Evolutionary conservation across 2,797 vertebrate genomes (phyloP), one percentile per base, ranked within the genome.

Genomic region (Acipenser oxyrinchus): DNA sequence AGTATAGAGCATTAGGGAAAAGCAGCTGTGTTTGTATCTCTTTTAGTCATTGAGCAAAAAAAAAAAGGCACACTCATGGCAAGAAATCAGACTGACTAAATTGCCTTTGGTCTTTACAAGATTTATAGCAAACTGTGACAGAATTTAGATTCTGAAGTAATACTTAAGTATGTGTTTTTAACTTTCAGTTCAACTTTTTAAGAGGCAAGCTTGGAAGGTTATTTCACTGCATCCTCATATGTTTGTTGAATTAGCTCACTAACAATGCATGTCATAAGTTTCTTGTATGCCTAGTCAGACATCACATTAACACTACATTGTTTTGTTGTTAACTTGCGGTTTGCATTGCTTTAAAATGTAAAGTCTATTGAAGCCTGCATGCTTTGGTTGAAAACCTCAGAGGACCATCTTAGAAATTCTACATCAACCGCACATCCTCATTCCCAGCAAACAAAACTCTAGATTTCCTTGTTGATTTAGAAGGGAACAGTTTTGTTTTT

Each of bases 1-100:
- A 58, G 51, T 18, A 59, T 67, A 63, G 64, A 68, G 62, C 48
- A 71, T 67, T 69, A 76, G 66, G 72, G 67, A 69, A 67, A 65
- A 51, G 65, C 66, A 70, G 49, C 8, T 61, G 48, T 48, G 61
- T 62, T 71, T 73, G 67, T 48, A 48, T 57, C 18, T 48, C 10
- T 55, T 11, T 8, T 55, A 65, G 23, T 57, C 23, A 15, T 57
- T 11, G 7, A 52, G 13, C 18, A 65, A 37, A 65, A 10, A 37
- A 37, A 37, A 37, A 37, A 37, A 37, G 37, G 4, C 37, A 37
- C 37, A 5, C 37, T 37, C 37, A 37, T 37, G 37, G 37, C 37
- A 37, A 37, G 37, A 37, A 37, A 37, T 37, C 37, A 37, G 3
- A 37, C 37, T 37, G 37, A 37, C 37, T 37, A 37, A 37, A 37